Evolutionary conservation across 1,140 invertebrate genomes (phyloP).

Genomic region (Eupeodes corollae): DNA sequence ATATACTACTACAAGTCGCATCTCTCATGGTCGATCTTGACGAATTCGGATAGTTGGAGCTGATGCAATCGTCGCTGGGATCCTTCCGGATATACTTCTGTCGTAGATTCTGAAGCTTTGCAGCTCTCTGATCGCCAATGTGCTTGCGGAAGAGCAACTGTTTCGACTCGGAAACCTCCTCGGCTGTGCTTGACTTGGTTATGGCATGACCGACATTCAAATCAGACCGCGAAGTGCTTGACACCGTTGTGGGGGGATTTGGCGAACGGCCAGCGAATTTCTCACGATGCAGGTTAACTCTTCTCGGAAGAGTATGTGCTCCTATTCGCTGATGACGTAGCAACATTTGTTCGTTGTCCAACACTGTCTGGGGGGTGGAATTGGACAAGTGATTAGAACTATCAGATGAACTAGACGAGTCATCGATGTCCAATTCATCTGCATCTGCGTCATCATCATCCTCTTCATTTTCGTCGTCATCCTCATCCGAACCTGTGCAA

Average conservation of each 20-base stretch:
- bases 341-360: constrained; percentile 47
- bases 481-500: constrained; percentile 58
- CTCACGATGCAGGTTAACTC: constrained; percentile 5
- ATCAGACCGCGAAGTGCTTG: constrained; percentile 8
- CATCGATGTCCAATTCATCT: constrained; percentile 38
- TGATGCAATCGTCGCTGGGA: constrained; percentile 42
- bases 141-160: constrained; percentile 35
- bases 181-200: constrained; percentile 32
- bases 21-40: constrained; percentile 41
- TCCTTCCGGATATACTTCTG: constrained; percentile 35
- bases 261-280: constrained; percentile 8
- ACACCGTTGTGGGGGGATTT: constrained; percentile 3
- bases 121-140: constrained; percentile 31
- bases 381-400: constrained; percentile 29
- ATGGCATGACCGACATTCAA: constrained; percentile 25
- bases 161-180: constrained; percentile 34
- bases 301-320: constrained; percentile 38
- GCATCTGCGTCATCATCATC: constrained; percentile 48
- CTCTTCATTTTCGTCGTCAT: constrained; percentile 37
- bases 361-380: constrained; percentile 51
- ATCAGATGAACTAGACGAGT: constrained; percentile 19
- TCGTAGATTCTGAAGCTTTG: constrained; percentile 23
- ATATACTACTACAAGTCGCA: constrained; percentile 43
- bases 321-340: constrained; percentile 45
- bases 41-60: constrained; percentile 50